Evolutionary conservation across 2,888 invertebrate genomes (phyloP).

Genomic region (Meiosimyza decipiens): DNA sequence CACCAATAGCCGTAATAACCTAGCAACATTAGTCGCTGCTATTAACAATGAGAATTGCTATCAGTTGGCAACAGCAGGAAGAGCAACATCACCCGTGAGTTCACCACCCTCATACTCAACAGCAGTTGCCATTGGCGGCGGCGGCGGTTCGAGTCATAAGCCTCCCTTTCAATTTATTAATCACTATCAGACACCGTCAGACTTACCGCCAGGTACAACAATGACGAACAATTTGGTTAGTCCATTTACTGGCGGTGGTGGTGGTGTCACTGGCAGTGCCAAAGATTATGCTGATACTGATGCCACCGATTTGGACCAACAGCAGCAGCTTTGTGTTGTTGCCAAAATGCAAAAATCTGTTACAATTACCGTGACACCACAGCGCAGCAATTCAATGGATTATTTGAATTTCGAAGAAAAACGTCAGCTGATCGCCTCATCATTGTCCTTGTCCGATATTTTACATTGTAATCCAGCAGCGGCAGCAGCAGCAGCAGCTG

Average conservation of each 20-base stretch:
- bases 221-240: conserved; percentile 29
- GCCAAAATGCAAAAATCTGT: conserved; percentile 71
- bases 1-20: conserved; percentile 59
- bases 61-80: conserved; percentile 57
- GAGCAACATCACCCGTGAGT: conserved; percentile 37
- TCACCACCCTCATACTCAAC: conserved; percentile 61
- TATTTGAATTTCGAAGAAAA: conserved; percentile 93
- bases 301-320: conserved; percentile 44
- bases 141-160: conserved; percentile 13
- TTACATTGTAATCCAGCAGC: conserved; percentile 76
- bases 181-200: conserved; percentile 44
- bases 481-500: conserved; percentile 66
- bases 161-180: conserved; percentile 50
- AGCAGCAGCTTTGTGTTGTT: conserved; percentile 64
- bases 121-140: conserved; percentile 46
- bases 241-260: conserved; percentile 10
- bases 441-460: conserved; percentile 87
- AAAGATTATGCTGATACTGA: conserved; percentile 38
- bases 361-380: conserved; percentile 75
- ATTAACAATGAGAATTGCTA: conserved; percentile 57
- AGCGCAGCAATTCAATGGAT: conserved; percentile 86
- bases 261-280: conserved; percentile 18
- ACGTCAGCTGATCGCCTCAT: conserved; percentile 88
- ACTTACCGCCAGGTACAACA: conserved; percentile 13
- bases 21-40: conserved; percentile 56